Percentiles rank a stretch among this genome's conserved stretches.
phyloP scores from a whole-genome alignment of 1,140 invertebrate genomes.

The Acromyrmex charruanus region DNA sequence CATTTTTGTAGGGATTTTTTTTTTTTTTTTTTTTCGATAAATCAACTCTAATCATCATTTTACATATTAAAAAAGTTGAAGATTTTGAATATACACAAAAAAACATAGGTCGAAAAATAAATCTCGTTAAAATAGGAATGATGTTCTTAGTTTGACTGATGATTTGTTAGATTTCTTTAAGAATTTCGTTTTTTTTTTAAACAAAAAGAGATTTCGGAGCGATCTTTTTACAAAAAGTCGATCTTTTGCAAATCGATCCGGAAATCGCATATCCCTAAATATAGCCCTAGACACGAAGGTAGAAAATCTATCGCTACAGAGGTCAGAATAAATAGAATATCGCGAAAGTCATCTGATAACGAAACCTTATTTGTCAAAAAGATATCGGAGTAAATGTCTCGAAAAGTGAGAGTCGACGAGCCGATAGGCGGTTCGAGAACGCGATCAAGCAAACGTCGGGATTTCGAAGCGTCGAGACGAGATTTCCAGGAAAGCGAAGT shows the following conservation, averaged over 20 bases:
- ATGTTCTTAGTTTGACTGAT: neutral
- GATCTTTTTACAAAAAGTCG: too few species aligned
- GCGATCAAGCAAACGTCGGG: neutral
- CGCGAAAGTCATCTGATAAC: neutral
- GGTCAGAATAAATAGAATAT: neutral
- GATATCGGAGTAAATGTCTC: neutral
- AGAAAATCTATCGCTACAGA: neutral
- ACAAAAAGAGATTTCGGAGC: too few species aligned
- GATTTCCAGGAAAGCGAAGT: constrained; percentile 5
- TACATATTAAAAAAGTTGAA: neutral
- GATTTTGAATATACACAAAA: neutral
- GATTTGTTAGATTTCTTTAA: too few species aligned
- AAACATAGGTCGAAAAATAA: neutral
- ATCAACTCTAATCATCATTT: neutral
- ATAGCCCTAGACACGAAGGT: neutral
- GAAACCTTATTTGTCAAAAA: neutral
- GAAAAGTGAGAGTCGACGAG: too few species aligned
- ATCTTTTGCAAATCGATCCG: too few species aligned
- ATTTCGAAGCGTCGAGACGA: neutral
- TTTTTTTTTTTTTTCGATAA: neutral
- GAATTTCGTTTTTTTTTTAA: too few species aligned
- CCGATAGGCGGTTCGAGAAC: neutral
- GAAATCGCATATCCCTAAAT: too few species aligned
- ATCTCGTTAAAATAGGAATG: neutral
- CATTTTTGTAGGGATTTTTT: neutral